Evolutionary conservation across 1,140 invertebrate genomes (phyloP), one percentile per base, ranked within the genome.

Genomic region (Choristoneura fumiferana): DNA sequence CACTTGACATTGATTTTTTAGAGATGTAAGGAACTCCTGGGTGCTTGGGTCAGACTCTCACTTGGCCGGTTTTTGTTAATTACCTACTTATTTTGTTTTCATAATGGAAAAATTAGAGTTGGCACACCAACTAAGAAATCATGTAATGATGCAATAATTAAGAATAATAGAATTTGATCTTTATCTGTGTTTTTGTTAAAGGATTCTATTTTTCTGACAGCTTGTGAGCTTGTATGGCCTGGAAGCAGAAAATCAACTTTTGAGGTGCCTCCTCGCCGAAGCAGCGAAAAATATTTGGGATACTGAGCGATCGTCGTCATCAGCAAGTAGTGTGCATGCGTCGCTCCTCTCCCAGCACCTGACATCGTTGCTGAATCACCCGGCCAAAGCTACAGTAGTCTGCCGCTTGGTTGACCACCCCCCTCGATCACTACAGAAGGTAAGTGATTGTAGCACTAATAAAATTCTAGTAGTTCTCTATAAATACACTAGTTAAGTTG

Each of bases 231-330:
- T 74, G 34, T 81, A 86, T 82, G 86, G 86, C 45, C 75, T 89
- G 75, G 86, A 87, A 81, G 86, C 86, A 63, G 86, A 87, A 69
- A 87, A 85, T 73, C 82, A 89, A 62, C 71, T 89, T 39, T 65
- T 89, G 73, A 86, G 76, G 76, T 78, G 78, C 58, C 64, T 87
- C 65, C 71, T 87, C n/a, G 79, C 71, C 57, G 86, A 86, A 65
- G 87, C 87, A 43, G 76, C 78, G 18, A 80, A 82, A 67, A 67
- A 73, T 56, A 75, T 74, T 39, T 85, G 84, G 87, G 79, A 84
- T 55, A 76, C 68, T 67, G 82, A 88, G 45, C 76, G 87, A 14
- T 63, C 78, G 12, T 66, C 73, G 4, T 69, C 78, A 18, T 64
- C 65, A 0, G 52, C 75, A 4, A 81, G 63, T 39, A 75, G 78